A percentile compares a stretch with the other conserved stretches of the same genome.
Conservation (phyloP, 1,140 invertebrate species). For the Zaprionus africanus region DNA sequence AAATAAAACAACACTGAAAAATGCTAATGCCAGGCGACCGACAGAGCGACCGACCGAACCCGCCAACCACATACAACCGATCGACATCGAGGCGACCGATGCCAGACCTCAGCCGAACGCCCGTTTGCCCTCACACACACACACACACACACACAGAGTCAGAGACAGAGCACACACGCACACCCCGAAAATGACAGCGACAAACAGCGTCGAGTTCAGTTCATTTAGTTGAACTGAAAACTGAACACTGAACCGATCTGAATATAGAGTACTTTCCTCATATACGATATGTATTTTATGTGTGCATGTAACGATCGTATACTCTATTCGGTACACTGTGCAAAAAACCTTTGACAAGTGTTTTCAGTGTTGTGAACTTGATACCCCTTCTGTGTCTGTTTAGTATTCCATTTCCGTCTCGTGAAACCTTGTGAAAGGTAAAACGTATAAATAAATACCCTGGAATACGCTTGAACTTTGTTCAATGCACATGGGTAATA, state of each 20-base stretch:
- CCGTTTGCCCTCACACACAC: constrained; percentile 57
- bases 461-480: constrained; percentile 4
- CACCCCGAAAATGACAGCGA: constrained; percentile 57
- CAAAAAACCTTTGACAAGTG: constrained; percentile 17
- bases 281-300: neutral
- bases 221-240: constrained; percentile 57
- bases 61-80: constrained; percentile 33
- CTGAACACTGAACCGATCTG: constrained; percentile 51
- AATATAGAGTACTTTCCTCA: constrained; percentile 43
- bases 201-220: constrained; percentile 57
- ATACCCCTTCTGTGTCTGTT: constrained; percentile 1
- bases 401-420: constrained; percentile 14
- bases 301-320: neutral
- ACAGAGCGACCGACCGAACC: constrained; percentile 37
- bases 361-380: neutral
- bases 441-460: constrained; percentile 3
- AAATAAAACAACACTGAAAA: constrained; percentile 71
- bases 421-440: constrained; percentile 6
- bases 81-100: constrained; percentile 68
- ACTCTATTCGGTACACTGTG: constrained; percentile 29
- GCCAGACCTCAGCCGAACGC: constrained; percentile 63
- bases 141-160: constrained; percentile 17
- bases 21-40: constrained; percentile 74
- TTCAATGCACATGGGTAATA: neutral
- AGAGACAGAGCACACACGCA: constrained; percentile 22